Evolutionary conservation across 2,888 invertebrate species (phyloP), one percentile per base, ranked within the genome.

Genomic region (Helicoverpa assulta): DNA sequence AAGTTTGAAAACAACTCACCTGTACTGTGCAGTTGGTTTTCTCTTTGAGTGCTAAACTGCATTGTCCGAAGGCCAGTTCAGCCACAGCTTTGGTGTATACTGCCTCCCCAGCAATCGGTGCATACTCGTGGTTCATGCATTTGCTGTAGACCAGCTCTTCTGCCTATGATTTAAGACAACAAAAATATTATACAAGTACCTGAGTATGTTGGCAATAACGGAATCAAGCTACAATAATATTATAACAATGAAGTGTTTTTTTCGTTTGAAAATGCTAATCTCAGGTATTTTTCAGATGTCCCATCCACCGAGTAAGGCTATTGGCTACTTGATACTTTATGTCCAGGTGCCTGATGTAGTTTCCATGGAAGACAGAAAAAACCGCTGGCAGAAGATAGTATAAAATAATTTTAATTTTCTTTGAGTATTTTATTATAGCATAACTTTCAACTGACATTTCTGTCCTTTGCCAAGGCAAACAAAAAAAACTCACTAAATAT

Each of bases 81-180:
- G 98, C 98, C 14, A 98, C 97, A n/a, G 97, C 96, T 81, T 97
- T 97, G 83, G 98, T 98, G 94, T 98, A 99, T 3, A 98, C 97
- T 1, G 98, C 95, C 52, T 97, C 94, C 51, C 99, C 99, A 67
- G 97, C 96, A 85, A 99, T 99, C 0, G 99, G 98, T 3, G 98
- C 97, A 93, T 99, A 99, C 92, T 99, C 99, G 84, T 99, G 98
- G 91, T 99, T 99, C 89, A 99, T 87, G 37, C 96, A 95, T 85
- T 97, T 97, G 0, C 92, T 88, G 72, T 96, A 89, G 12, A 99
- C 89, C 57, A 96, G 96, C 75, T 98, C 96, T 93, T 99, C 99
- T 6, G 99, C 99, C 98, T 98, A 82, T 71, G 50, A 33, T 52
- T 19, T 63, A 70, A 55, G 43, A 61, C 54, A 21, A 10, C 43